Percentiles rank a stretch among this genome's conserved stretches.
These are phyloP conservation scores for Polietes domitor DNA, from an alignment of 2,888 invertebrate species.

Conservation along the genomic window DNA sequence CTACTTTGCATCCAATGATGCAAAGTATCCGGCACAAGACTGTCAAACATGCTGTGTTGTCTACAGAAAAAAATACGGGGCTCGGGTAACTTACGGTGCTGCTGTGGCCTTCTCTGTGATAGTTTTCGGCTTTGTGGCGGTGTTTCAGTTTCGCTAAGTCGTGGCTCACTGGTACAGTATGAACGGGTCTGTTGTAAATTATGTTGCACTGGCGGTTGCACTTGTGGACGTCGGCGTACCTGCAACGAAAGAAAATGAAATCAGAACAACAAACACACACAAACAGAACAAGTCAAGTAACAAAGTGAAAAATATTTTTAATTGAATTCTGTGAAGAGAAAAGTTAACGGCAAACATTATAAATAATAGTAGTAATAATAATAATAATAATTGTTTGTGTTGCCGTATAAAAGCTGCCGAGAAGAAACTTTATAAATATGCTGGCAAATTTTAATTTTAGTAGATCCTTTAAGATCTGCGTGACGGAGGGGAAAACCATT, in stretches of 20 bases:
- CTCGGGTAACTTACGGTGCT: slow-evolving; percentile 75
- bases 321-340: slow-evolving; percentile 14
- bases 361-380: no score
- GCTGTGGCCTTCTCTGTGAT: slow-evolving; percentile 80
- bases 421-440: no score
- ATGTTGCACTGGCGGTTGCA: slow-evolving; percentile 76
- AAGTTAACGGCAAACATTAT: no score
- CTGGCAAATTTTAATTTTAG: no score
- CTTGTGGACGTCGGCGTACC: slow-evolving; percentile 79
- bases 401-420: no score
- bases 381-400: no score
- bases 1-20: not conserved
- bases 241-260: slow-evolving; percentile 70
- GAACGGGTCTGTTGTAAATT: slow-evolving; percentile 81
- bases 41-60: not conserved
- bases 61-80: not conserved
- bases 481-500: no score
- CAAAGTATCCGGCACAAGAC: no score
- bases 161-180: slow-evolving; percentile 85
- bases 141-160: slow-evolving; percentile 84
- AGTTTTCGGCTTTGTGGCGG: slow-evolving; percentile 82
- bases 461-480: no score
- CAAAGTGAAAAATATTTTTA: slow-evolving; percentile 28
- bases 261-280: not conserved
- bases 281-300: no score